phyloP scores from a whole-genome alignment of 2,113 vertebrate species.

The Toxostoma redivivum region DNA sequence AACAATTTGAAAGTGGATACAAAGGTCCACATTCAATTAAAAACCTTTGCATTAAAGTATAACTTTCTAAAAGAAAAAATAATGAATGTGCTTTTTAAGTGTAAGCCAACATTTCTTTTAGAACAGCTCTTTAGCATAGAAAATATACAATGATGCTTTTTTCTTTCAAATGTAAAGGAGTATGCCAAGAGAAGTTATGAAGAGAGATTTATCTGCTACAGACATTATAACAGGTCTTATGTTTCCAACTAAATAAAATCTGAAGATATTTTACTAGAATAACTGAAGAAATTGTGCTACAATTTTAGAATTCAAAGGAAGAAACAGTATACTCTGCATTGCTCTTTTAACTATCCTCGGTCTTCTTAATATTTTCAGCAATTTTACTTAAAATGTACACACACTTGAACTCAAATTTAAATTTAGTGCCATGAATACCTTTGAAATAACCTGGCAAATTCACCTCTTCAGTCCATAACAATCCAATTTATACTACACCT shows the following conservation, averaged over 20 bases:
- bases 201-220: not conserved
- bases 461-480: accelerated
- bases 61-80: not conserved
- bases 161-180: not conserved
- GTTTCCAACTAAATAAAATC: not conserved
- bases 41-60: not conserved
- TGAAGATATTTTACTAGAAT: not conserved
- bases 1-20: not conserved
- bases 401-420: not conserved
- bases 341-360: not conserved
- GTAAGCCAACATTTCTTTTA: not conserved
- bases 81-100: not conserved
- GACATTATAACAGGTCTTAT: not conserved
- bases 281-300: not conserved
- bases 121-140: not conserved
- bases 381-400: not conserved
- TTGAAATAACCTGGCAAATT: not conserved
- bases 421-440: not conserved
- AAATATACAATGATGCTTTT: not conserved
- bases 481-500: accelerated
- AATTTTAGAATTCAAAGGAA: not conserved
- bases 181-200: not conserved
- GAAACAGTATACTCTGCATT: not conserved
- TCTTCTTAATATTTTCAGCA: not conserved
- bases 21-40: not conserved